Evolutionary conservation across 2,888 invertebrate genomes (phyloP), one percentile per base, ranked within the genome.

Genomic region (Mesorhabditis belari): DNA sequence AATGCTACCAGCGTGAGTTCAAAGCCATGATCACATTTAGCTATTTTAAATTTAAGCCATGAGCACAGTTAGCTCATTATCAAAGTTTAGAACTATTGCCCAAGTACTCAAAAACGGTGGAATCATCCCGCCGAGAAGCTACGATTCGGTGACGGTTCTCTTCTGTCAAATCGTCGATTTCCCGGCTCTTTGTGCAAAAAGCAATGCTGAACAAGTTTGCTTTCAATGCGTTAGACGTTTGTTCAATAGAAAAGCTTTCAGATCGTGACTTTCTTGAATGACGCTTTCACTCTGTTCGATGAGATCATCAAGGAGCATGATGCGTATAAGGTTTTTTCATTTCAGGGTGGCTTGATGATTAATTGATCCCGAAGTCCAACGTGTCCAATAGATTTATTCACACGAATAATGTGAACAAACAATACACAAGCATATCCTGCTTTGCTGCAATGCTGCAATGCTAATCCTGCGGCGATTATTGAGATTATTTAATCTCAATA

Each of bases 91-190:
- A 27, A 66, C 74, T 4, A 71, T 79, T 4, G 77, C 79, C 3
- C 54, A 70, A 23, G 63, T 72, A 49, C 67, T 79, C 27, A 74
- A 72, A 59, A 64, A 65, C 3, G 75, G 74, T 25, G 63, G 69
- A 5, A 53, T 62, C 4, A 65, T 72, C 9, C 68, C 71, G 44
- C 79, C 79, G 4, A 59, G 71, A 44, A 65, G 64, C 24, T 75
- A 69, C 55, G 75, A 72, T 5, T 59, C 70, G 3, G 79, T 75
- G 3, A 80, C 79, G 3, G 79, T 79, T 5, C 74, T 80, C 58
- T 80, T 79, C 60, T 75, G 74, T 28, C 79, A 79, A 61, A 58
- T 79, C 17, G 75, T 73, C 57, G 75, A 79, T 59, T 79, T 79
- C 58, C 53, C 58, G 12, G 27, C 58, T 21, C 57, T 79, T 12